Evolutionary conservation across 2,797 vertebrate species (phyloP), one percentile per base, ranked within the genome.

Genomic region (Hapalemur alaotrensis): DNA sequence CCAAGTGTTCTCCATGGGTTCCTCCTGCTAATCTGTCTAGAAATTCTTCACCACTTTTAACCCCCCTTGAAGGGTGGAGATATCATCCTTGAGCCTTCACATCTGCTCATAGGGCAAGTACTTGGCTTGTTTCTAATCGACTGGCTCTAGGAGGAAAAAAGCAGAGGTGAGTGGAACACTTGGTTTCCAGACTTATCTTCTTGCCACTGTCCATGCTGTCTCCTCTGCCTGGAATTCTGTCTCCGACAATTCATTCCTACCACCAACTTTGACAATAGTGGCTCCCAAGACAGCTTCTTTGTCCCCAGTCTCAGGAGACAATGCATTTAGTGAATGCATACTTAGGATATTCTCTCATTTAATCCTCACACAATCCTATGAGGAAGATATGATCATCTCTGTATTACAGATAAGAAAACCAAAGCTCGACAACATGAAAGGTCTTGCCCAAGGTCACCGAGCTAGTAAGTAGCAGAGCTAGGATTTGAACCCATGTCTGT

Each of bases 401-500:
- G 25, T 86, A 46, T 46, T 43, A 83, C 12, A 83, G 22, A 43
- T 61, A 48, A 91, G 50, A 97, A 95, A 86, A 89, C 72, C 23
- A 52, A 83, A 79, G 50, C 30, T 57, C 48, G 61, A 57, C n/a
- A 67, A 85, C 91, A 85, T 52, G 43, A 95, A 90, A 92, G 76
- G 92, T 86, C 13, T 72, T 81, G 46, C 12, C 57, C 73, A 67
- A 93, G 35, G 59, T 91, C 91, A 87, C 10, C 54, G 17, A 86
- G 35, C 54, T 65, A 63, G 14, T 75, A 70, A 93, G n/a, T 22
- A 80, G 59, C 57, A 91, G 89, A 94, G 70, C 70, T 72, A 35
- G 32, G 65, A 76, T 94, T 96, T 94, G 96, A 97, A 97, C 93
- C 35, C 32, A 41, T 61, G 73, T 79, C 57, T 86, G 4, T 50